Evolutionary conservation across 1,140 invertebrate species (phyloP), one percentile per base, ranked within the genome.

Genomic region (Cotesia typhae): DNA sequence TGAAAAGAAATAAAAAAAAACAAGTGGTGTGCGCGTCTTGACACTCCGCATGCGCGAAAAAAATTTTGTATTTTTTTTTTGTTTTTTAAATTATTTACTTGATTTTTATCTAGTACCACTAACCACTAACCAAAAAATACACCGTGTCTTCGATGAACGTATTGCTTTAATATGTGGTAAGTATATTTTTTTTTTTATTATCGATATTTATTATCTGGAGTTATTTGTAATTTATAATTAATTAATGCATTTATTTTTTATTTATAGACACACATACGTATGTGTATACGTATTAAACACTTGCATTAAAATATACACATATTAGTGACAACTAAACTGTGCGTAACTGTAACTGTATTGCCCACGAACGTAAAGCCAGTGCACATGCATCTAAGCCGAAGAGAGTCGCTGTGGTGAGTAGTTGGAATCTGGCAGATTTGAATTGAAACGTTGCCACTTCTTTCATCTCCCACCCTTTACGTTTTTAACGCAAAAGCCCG

Each of bases 401-500:
- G 64, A 41, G 10, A 14, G 17, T n/a, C 66, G 37, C 28, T 35
- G 41, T 47, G 41, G 41, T 47, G 47, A 9, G 47, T 17, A 67
- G 35, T 53, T 75, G 69, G 74, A 75, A 78, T 80, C 75, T 71
- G 78, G 78, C 76, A 78, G 81, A 83, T 85, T 84, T 84, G 79
- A 81, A 83, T 80, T 83, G 79, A 77, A 80, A 83, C 82, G 83
- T 85, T 85, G 83, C 83, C 84, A 83, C 80, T 81, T 85, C 82
- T 79, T 80, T 80, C 71, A 67, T 55, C 71, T 60, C 51, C 53
- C 67, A 55, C 52, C 59, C 36, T 17, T 7, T 37, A 52, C 47
- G 14, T 57, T 41, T 38, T 70, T 36, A 9, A 37, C 20, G 38
- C 41, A 67, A 60, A 72, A 36, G 36, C 53, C 28, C 51, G 67